Evolutionary conservation across 2,888 invertebrate species (phyloP).

Genomic region (Lucinisca nassula): DNA sequence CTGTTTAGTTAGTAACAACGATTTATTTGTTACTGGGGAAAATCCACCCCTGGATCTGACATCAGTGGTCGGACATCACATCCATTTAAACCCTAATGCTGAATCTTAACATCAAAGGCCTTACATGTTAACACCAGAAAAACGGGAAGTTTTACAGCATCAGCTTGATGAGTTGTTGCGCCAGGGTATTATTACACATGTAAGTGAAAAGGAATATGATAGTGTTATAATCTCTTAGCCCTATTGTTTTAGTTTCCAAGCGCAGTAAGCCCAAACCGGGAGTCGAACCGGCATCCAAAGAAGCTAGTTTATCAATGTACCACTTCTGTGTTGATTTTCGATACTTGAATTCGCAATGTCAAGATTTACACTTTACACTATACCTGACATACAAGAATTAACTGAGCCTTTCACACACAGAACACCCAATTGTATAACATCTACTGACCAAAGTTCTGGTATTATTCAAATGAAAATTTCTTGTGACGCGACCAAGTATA

Average conservation of each 20-base stretch:
- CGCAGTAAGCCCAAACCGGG: neutral
- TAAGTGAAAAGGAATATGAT: slow-evolving; percentile 35
- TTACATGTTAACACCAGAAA: slow-evolving; percentile 43
- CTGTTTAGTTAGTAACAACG: neutral
- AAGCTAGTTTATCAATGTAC: slow-evolving; percentile 14
- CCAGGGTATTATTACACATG: slow-evolving; percentile 39
- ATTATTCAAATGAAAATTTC: slow-evolving; percentile 1
- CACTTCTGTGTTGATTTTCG: slow-evolving; percentile 31
- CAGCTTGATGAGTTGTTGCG: no score
- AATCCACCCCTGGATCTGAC: slow-evolving; percentile 29
- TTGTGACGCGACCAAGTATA: neutral
- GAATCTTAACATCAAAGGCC: slow-evolving; percentile 40
- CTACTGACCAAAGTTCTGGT: neutral
- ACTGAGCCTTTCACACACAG: neutral
- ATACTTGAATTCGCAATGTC: slow-evolving; percentile 39
- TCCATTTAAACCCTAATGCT: no score
- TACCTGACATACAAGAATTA: slow-evolving; percentile 21
- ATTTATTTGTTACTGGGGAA: slow-evolving; percentile 36
- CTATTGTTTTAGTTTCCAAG: slow-evolving; percentile 50
- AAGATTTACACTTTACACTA: slow-evolving; percentile 36
- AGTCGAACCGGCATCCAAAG: slow-evolving; percentile 15
- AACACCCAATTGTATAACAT: neutral
- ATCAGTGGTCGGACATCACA: slow-evolving; percentile 33
- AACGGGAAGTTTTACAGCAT: slow-evolving; percentile 32
- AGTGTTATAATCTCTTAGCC: slow-evolving; percentile 48